Evolutionary conservation across 2,113 vertebrate species (phyloP), one percentile per base, ranked within the genome.

Genomic region (Peromyscus polionotus): DNA sequence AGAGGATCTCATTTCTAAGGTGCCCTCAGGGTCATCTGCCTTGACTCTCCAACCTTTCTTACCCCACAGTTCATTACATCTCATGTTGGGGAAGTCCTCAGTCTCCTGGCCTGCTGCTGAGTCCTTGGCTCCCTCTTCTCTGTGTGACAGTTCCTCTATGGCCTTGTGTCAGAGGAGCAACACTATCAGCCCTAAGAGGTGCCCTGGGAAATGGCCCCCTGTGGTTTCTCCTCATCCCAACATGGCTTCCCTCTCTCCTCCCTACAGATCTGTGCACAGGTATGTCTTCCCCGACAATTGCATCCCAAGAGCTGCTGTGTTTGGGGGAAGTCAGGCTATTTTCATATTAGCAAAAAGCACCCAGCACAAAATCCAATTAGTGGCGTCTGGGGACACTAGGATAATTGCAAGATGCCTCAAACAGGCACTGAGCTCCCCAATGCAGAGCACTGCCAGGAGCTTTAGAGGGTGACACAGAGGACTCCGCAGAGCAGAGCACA

Each of bases 1-100:
- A 14, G 80, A 76, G 65, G 26, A 72, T 22, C 51, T 90, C 63
- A 12, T 88, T 96, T 91, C 57, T 93, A 84, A 90, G 45, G 61
- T 81, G 2, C 24, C 48, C 48, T 77, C 54, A 1, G 4, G 36
- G 39, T 39, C 76, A 86, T 16, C 57, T 48, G 8, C 68, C 12
- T 0, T 61, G 19, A 3, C 3, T 92, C 42, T 51, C 33, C 33
- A 31, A 54, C 36, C 87, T 48, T 17, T 28, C 16, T 45, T 5
- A 51, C 19, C 33, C n/a, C 22, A 31, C 1, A 12, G 28, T 8
- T 20, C 31, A 51, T 1, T 2, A 54, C 42, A 88, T 84, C 4
- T 42, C 7, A 4, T 4, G 6, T 12, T 33, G 31, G 7, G 39
- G 31, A n/a, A 97, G 16, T 28, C 48, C 26, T 73, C 36, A 16